Percentiles rank a stretch among this genome's conserved stretches.
Evolutionary conservation across 2,113 vertebrate species (phyloP).

Genomic region (Paradoxurus hermaphroditus): DNA sequence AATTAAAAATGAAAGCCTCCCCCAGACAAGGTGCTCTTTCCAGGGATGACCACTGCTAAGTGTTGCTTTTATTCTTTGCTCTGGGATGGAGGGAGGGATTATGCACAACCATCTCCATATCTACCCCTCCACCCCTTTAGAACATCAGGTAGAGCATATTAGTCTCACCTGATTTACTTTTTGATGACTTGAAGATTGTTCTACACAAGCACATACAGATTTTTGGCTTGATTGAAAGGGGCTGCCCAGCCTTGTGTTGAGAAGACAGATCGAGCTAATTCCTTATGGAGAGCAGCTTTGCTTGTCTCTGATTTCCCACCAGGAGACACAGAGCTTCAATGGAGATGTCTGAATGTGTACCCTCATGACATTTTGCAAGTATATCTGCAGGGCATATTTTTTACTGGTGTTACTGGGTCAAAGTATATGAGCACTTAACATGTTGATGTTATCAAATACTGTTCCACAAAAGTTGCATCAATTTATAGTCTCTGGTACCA

Average conservation of each 20-base stretch:
- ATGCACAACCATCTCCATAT: neutral
- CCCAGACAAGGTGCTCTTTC: neutral
- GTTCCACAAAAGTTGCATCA: neutral
- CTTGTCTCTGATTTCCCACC: neutral
- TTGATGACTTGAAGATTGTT: neutral
- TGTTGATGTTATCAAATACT: neutral
- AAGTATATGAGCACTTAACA: neutral
- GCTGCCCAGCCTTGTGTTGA: neutral
- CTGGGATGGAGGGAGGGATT: neutral
- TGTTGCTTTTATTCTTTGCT: neutral
- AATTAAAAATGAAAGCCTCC: neutral
- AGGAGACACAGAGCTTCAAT: neutral
- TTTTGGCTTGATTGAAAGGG: neutral
- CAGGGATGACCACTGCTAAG: neutral
- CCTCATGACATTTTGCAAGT: neutral
- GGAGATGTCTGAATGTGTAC: neutral
- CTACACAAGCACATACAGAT: neutral
- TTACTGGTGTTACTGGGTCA: neutral
- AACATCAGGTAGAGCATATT: neutral
- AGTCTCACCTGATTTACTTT: neutral
- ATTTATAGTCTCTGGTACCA: neutral
- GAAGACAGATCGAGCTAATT: neutral
- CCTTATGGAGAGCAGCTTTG: neutral
- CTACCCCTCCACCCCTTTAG: neutral
- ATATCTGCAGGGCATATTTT: neutral